phyloP scores from a whole-genome alignment of 2,888 invertebrate species.

The Orchestes rusci region DNA sequence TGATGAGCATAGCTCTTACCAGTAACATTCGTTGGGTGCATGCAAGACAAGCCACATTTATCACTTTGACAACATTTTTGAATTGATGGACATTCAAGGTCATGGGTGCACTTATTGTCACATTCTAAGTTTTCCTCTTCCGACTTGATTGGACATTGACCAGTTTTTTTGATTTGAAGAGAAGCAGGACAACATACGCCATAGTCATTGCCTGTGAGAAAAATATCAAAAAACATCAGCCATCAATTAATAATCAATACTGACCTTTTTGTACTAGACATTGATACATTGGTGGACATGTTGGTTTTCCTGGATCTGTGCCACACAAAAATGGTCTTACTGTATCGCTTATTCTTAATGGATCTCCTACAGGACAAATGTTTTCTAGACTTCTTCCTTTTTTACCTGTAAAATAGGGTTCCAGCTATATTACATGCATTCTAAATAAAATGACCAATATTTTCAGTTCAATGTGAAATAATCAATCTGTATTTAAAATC shows the following conservation, averaged over 20 bases:
- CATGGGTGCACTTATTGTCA: conserved; percentile 65
- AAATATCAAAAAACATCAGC: not conserved
- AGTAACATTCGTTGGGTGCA: conserved; percentile 68
- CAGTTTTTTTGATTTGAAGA: conserved; percentile 67
- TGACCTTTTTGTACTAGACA: conserved; percentile 68
- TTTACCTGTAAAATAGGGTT: conserved; percentile 48
- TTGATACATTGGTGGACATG: conserved; percentile 74
- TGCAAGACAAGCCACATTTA: conserved; percentile 66
- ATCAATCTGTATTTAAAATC: too few relatives aligned
- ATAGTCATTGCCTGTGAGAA: conserved; percentile 63
- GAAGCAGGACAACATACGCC: conserved; percentile 82
- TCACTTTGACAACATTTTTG: conserved; percentile 75
- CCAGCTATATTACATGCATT: conserved; percentile 3
- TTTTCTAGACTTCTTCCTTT: conserved; percentile 69
- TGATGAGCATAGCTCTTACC: too few relatives aligned
- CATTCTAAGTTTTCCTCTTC: conserved; percentile 47
- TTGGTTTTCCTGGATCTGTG: conserved; percentile 70
- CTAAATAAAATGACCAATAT: not conserved
- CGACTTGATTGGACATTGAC: conserved; percentile 59
- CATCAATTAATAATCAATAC: not conserved
- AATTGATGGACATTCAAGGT: conserved; percentile 73
- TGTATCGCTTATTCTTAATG: conserved; percentile 63
- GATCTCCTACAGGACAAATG: conserved; percentile 71
- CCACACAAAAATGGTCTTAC: conserved; percentile 78
- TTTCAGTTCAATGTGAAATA: not conserved